Evolutionary conservation across 2,888 invertebrate species (phyloP).

Genomic region (Drosophila seclusa): DNA sequence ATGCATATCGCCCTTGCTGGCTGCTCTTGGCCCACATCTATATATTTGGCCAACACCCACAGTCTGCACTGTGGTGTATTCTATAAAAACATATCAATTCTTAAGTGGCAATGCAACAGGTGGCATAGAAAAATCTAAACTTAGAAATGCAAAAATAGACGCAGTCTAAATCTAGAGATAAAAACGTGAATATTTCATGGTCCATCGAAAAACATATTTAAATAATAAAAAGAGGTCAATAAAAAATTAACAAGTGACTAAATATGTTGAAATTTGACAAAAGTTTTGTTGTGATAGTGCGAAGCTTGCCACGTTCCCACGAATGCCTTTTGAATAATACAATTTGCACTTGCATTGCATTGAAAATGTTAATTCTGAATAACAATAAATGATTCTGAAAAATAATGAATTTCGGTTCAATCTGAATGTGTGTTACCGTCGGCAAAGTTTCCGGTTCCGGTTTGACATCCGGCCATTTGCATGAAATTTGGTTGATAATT

Average conservation of each 20-base stretch:
- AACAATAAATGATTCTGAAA: neutral
- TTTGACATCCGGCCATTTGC: neutral
- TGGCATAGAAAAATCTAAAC: neutral
- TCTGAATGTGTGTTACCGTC: neutral
- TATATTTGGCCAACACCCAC: slow-evolving; percentile 52
- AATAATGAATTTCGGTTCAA: neutral
- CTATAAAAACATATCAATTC: neutral
- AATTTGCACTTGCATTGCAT: neutral
- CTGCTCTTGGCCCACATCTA: slow-evolving; percentile 74
- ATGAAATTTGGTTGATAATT: neutral
- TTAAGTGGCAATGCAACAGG: neutral
- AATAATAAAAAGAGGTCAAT: neutral
- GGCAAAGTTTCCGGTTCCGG: neutral
- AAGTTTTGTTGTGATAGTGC: neutral
- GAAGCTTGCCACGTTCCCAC: neutral
- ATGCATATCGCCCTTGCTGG: slow-evolving; percentile 53
- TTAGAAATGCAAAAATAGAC: neutral
- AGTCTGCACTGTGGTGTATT: slow-evolving; percentile 35
- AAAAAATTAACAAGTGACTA: neutral
- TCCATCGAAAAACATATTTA: neutral
- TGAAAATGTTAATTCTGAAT: neutral
- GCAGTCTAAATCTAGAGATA: neutral
- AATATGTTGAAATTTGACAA: neutral
- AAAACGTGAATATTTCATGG: neutral
- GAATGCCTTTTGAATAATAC: neutral